Evolutionary conservation across 2,113 vertebrate species (phyloP).

Genomic region (cat (Felis catus)): DNA sequence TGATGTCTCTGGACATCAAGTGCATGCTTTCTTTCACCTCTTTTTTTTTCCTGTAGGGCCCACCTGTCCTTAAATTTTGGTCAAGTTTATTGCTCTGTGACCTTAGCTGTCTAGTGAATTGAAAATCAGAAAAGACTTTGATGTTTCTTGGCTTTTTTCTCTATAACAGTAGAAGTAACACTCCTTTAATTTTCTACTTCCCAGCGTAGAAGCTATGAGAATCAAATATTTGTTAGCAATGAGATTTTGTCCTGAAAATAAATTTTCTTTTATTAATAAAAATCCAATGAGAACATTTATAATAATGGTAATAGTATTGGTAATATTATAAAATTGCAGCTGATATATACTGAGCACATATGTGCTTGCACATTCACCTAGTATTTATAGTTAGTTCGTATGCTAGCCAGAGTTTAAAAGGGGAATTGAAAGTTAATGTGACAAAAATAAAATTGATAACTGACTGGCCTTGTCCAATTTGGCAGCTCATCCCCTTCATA

Average conservation of each 20-base stretch:
- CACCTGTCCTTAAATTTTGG: neutral
- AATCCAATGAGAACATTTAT: neutral
- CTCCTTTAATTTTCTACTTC: neutral
- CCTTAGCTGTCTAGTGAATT: neutral
- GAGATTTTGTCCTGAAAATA: neutral
- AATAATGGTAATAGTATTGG: neutral
- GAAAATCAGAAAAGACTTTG: neutral
- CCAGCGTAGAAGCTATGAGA: neutral
- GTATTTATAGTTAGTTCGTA: neutral
- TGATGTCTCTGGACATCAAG: neutral
- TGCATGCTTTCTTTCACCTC: neutral
- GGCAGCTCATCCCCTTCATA: accelerated
- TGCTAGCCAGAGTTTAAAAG: neutral
- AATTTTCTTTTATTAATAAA: neutral
- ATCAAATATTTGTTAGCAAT: neutral
- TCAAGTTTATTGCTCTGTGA: neutral
- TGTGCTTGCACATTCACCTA: neutral
- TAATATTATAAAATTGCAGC: neutral
- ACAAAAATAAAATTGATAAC: neutral
- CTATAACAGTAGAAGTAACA: neutral
- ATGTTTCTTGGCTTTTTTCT: neutral
- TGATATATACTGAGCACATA: neutral
- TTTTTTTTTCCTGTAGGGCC: too few species aligned
- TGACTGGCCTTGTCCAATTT: neutral
- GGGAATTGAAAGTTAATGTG: neutral